Evolutionary conservation across 1,140 invertebrate species (phyloP).

Genomic region (Drosophila takahashii): DNA sequence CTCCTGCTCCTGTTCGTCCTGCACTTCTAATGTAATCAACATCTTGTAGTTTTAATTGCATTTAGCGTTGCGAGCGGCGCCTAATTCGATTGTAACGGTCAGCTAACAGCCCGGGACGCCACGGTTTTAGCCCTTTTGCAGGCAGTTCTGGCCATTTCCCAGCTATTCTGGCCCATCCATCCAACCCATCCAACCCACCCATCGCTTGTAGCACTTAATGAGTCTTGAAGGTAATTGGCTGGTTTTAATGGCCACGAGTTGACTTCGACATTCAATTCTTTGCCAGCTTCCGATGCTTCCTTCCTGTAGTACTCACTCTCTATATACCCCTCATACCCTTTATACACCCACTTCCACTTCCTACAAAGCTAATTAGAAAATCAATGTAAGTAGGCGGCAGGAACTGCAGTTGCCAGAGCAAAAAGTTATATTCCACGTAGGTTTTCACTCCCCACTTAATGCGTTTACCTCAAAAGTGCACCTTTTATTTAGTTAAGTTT

Average conservation of each 20-base stretch:
- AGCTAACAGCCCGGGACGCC: slow-evolving; percentile 51
- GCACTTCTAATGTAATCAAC: slow-evolving; percentile 81
- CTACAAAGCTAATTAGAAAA: slow-evolving; percentile 72
- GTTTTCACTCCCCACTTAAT: background rate
- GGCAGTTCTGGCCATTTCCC: slow-evolving; percentile 2
- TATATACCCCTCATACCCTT: background rate
- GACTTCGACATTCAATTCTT: slow-evolving; percentile 64
- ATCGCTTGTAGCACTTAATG: slow-evolving; percentile 73
- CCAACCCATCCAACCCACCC: background rate
- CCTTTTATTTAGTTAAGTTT: background rate
- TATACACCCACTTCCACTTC: slow-evolving; percentile 9
- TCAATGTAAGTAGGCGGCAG: slow-evolving; percentile 62
- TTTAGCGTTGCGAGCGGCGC: slow-evolving; percentile 76
- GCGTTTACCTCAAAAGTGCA: background rate
- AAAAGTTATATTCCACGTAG: background rate
- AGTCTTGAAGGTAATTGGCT: slow-evolving; percentile 80
- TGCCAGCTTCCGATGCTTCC: slow-evolving; percentile 44
- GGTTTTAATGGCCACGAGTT: slow-evolving; percentile 73
- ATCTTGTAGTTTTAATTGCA: slow-evolving; percentile 81
- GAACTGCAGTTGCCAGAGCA: slow-evolving; percentile 11
- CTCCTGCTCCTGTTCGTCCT: slow-evolving; percentile 53
- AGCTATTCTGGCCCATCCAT: background rate
- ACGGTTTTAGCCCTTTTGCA: slow-evolving; percentile 18
- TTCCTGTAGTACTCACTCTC: slow-evolving; percentile 6
- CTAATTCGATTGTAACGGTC: slow-evolving; percentile 81